Evolutionary conservation across 2,113 vertebrate genomes (phyloP), one percentile per base, ranked within the genome.

Genomic region (Herpetotheres cachinnans): DNA sequence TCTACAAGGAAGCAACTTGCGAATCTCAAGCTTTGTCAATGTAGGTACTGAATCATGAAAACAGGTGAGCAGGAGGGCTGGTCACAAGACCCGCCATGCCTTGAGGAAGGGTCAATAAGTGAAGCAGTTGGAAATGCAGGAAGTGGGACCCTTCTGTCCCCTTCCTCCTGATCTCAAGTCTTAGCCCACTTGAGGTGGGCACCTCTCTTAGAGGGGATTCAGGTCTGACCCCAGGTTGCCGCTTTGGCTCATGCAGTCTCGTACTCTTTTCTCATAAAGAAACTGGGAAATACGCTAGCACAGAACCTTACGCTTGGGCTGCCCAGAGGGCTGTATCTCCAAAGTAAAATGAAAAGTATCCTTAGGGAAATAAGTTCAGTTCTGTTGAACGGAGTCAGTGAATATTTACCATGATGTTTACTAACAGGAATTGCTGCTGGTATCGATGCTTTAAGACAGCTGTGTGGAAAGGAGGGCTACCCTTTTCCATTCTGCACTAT

Each of bases 181-280:
- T 69, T 80, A 15, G 17, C 13, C 11, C 32, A 29, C 11, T 24
- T 56, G 63, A 81, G 14, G 25, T 65, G 50, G 49, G 34, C 12
- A 21, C 47, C 26, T 49, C 11, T 93, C 14, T 62, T 55, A 21
- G 38, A 32, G 9, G 3, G 8, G 20, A 15, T n/a, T 92, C 22
- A 24, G 19, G 8, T 81, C 30, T 69, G 46, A 73, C 26, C 6
- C 27, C 46, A 44, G 30, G 11, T 55, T 1, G 2, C 16, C 32
- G 12, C 25, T 82, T 82, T 71, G 63, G 11, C 13, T 86, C 25
- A 11, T 5, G 10, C 0, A 1, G 10, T 63, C 3, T 0, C 18
- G 4, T 84, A n/a, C 3, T 18, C 20, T 42, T 18, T 46, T 40
- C 52, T 63, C 24, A 12, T 25, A 58, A 70, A 71, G 29, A 82